Conservation (phyloP, 2,113 vertebrate genomes). For the Anoura caudifer region DNA sequence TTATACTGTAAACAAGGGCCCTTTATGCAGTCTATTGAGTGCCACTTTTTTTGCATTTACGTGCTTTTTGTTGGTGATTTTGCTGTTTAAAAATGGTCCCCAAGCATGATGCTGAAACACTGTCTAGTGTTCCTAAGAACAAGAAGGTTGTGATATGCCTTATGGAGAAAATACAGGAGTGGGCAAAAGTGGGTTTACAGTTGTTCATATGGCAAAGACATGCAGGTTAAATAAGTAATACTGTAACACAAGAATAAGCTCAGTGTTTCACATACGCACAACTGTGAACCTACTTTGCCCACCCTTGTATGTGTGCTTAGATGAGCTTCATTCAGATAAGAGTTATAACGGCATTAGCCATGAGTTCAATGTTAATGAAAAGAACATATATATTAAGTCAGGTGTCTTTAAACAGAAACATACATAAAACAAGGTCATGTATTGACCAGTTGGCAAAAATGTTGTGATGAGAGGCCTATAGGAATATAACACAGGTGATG, state of each 20-base stretch:
- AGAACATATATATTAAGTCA: no score
- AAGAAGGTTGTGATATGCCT: neutral
- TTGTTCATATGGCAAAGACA: no score
- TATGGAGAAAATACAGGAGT: neutral
- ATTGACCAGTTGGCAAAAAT: slow-evolving; percentile 1
- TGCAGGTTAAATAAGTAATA: no score
- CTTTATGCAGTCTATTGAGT: neutral
- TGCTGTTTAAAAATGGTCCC: slow-evolving; percentile 15
- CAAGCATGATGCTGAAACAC: neutral
- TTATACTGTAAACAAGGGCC: neutral
- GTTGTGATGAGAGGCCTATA: slow-evolving; percentile 2
- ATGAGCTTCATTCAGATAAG: neutral
- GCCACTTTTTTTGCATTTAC: slow-evolving; percentile 6
- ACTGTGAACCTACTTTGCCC: no score
- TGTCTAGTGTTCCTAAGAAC: neutral
- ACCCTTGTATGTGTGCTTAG: neutral
- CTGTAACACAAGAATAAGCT: no score
- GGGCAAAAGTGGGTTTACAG: no score
- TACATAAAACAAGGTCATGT: neutral
- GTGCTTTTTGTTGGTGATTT: slow-evolving; percentile 26
- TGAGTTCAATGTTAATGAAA: slow-evolving; percentile 10
- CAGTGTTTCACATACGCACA: no score
- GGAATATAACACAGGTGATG: neutral
- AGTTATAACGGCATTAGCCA: neutral
- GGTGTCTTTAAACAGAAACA: neutral